phyloP scores from a whole-genome alignment of 2,113 vertebrate genomes.

The Leptodactylus fuscus region DNA sequence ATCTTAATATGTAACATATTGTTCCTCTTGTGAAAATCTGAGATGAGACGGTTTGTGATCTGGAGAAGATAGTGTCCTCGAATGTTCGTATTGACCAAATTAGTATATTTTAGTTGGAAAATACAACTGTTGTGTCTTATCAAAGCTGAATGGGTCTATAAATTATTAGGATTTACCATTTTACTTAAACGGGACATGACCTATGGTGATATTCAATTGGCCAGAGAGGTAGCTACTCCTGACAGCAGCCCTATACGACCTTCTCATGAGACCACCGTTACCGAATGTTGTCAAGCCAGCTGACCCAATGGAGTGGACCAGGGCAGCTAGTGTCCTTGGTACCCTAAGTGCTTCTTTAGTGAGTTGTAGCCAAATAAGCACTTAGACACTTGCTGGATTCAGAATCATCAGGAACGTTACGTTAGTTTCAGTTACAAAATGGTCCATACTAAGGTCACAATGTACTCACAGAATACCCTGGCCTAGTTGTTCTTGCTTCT shows the following conservation, averaged over 20 bases:
- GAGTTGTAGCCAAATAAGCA: too few species aligned
- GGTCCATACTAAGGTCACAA: too few species aligned
- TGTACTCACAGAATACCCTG: too few species aligned
- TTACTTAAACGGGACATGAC: background rate
- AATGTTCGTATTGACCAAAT: slow-evolving; percentile 25
- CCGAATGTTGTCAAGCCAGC: too few species aligned
- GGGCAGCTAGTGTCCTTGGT: too few species aligned
- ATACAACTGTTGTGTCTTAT: background rate
- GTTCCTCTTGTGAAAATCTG: background rate
- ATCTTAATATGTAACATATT: slow-evolving; percentile 15
- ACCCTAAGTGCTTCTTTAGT: too few species aligned
- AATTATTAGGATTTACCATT: background rate
- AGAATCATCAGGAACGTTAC: too few species aligned
- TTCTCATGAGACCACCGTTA: too few species aligned
- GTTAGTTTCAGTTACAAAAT: too few species aligned
- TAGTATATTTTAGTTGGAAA: background rate
- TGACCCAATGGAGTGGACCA: too few species aligned
- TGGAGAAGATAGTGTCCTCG: slow-evolving; percentile 5
- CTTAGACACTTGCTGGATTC: too few species aligned
- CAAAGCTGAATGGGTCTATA: background rate
- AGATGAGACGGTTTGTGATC: slow-evolving; percentile 12
- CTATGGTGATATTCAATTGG: background rate
- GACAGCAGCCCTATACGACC: background rate
- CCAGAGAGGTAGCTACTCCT: background rate
- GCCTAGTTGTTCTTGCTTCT: too few species aligned